Conservation (phyloP, 2,888 invertebrate genomes). For the Drosophila anceps region DNA sequence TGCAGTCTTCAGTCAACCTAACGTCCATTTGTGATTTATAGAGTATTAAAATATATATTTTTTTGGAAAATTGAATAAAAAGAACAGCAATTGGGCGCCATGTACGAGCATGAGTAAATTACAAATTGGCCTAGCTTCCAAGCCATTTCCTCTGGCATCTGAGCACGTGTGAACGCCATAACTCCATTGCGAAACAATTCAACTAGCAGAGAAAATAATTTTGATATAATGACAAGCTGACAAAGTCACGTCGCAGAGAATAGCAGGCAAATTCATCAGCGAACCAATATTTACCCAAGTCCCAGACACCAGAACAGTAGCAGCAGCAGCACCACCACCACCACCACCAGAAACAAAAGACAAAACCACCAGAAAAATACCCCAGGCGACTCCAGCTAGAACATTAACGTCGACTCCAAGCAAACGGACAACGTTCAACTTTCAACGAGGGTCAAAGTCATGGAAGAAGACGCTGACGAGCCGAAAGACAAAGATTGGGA, state of each 20-base stretch:
- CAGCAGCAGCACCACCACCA: slow-evolving; percentile 20
- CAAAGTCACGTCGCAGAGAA: slow-evolving; percentile 73
- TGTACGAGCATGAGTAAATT: slow-evolving; percentile 59
- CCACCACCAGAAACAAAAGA: slow-evolving; percentile 21
- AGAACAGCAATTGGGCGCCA: slow-evolving; percentile 22
- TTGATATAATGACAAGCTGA: slow-evolving; percentile 71
- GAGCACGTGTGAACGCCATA: slow-evolving; percentile 64
- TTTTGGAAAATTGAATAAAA: slow-evolving; percentile 7
- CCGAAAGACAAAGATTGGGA: slow-evolving; percentile 22
- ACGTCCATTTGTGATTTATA: neutral
- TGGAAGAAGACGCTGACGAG: neutral
- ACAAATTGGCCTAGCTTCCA: slow-evolving; percentile 63
- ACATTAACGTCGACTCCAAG: slow-evolving; percentile 25
- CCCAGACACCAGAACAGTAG: slow-evolving; percentile 38
- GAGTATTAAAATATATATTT: slow-evolving; percentile 23
- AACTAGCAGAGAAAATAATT: slow-evolving; percentile 67
- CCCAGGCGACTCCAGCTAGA: slow-evolving; percentile 44
- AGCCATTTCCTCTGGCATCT: slow-evolving; percentile 31
- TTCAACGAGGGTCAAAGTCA: neutral
- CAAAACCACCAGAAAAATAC: slow-evolving; percentile 47
- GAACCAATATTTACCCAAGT: slow-evolving; percentile 62
- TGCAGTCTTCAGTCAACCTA: neutral
- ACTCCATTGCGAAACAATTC: slow-evolving; percentile 65
- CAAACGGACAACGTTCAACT: slow-evolving; percentile 18
- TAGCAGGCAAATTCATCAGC: slow-evolving; percentile 70